Conservation (phyloP, 2,113 vertebrate genomes). For the Epinephelus moara region DNA sequence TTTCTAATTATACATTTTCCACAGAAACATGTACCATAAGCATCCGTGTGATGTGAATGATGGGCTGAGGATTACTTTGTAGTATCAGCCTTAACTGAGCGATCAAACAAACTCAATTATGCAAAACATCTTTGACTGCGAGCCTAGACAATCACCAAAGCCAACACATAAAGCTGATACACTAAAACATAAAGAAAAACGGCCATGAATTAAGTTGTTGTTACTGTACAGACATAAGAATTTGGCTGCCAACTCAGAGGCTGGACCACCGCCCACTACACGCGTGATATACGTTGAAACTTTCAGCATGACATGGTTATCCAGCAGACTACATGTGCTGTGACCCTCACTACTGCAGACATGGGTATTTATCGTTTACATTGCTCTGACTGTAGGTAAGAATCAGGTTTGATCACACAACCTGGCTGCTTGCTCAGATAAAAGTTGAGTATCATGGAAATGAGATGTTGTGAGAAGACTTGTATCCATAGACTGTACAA, state of each 20-base stretch:
- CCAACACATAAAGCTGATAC: background rate
- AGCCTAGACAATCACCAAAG: conserved; percentile 2
- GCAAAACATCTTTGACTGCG: background rate
- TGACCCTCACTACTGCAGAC: background rate
- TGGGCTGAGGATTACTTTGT: background rate
- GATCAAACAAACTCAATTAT: conserved; percentile 11
- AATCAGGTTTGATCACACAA: background rate
- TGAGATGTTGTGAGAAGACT: background rate
- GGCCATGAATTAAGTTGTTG: background rate
- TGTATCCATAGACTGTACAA: no score
- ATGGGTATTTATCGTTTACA: background rate
- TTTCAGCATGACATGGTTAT: background rate
- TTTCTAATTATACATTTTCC: background rate
- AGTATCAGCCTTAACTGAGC: background rate
- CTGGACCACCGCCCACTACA: background rate
- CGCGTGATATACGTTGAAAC: background rate
- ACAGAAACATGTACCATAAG: background rate
- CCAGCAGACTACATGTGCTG: background rate
- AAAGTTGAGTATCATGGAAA: background rate
- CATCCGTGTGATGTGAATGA: background rate
- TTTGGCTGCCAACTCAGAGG: conserved; percentile 11
- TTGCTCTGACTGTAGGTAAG: background rate
- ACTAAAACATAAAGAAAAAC: conserved; percentile 8
- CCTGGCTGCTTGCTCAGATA: background rate
- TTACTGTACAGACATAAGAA: background rate